Percentiles rank a stretch among this genome's conserved stretches.
Evolutionary conservation across 2,888 invertebrate genomes (phyloP).

Genomic region (Glomeris marginata): DNA sequence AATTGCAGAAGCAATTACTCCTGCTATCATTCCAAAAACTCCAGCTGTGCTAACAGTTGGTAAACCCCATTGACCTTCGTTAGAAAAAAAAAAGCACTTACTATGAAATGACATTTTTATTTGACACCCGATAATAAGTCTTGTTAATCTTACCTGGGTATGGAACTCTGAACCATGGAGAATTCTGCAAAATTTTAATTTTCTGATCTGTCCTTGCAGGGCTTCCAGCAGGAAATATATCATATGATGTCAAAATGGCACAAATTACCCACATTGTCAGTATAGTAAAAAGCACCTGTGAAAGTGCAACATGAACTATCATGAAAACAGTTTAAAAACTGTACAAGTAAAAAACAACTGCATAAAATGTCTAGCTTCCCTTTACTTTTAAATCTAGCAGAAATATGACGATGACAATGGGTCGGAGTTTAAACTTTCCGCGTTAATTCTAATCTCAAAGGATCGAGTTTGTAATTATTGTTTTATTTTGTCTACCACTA

Average conservation of each 20-base stretch:
- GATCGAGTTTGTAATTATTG: too few species aligned
- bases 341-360: too few species aligned
- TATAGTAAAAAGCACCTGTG: conserved; percentile 56
- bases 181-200: conserved; percentile 48
- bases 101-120: too few species aligned
- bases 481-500: too few species aligned
- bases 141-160: conserved; percentile 69
- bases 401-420: too few species aligned
- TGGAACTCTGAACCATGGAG: conserved; percentile 64
- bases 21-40: conserved; percentile 13
- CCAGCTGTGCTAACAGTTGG: conserved; percentile 13
- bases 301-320: not conserved
- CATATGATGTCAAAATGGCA: conserved; percentile 48
- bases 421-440: too few species aligned
- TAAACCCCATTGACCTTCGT: conserved; percentile 15
- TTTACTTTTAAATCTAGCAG: too few species aligned
- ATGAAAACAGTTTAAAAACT: too few species aligned
- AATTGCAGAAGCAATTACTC: conserved; percentile 14
- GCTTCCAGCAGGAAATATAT: conserved; percentile 46
- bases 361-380: too few species aligned
- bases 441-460: too few species aligned
- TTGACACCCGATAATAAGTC: too few species aligned
- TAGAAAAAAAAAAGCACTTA: too few species aligned
- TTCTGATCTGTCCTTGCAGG: conserved; percentile 59
- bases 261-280: conserved; percentile 60